Base-by-base conservation (phyloP, 1,140 invertebrate genomes). In the Zaprionus kolodkinae region DNA sequence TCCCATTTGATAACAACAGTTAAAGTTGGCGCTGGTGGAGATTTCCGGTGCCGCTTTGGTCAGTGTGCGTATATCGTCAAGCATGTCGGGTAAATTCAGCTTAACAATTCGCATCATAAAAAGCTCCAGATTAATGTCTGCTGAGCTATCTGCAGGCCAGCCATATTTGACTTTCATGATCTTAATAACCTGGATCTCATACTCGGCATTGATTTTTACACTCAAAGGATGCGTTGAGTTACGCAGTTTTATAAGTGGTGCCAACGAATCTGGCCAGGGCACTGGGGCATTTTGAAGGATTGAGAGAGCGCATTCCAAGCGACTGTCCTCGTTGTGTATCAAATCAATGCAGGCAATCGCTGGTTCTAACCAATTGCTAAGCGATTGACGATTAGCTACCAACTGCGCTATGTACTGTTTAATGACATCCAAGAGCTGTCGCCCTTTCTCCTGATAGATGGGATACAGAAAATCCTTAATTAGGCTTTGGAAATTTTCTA, bases 81-180 rank as follows among this genome's bases (percentile, higher is more conserved):
- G 38, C 90, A 93, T 92, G 43, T 93, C 92, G 0, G 91, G 92
- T 0, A 90, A 52, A 48, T 92, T 72, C 13, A 92, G 21, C 62
- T 92, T 92, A 1, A 92, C 72, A 15, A 93, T 91, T 13, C 92
- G 85, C 72, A 85, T 81, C 69, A 82, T 79, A 35, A 92, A 91
- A 7, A 92, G 75, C 40, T 88, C 78, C 5, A 92, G 62, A 60
- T 91, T 92, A 33, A 86, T 79, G 43, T 88, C 77, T 2, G 74
- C 64, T 11, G 72, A 63, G 25, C 81, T 86, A 55, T 92, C 88
- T 0, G 79, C 86, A 13, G 90, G 78, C 92, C 92, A 93, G 27
- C 91, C 91, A 48, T 93, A 92, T 59, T 93, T 92, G 0, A 82
- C 79, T 57, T 91, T 92, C 85, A 93, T 91, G 35, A 92, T 92